Conservation (phyloP, 2,113 vertebrate genomes). For the Cervus canadensis region DNA sequence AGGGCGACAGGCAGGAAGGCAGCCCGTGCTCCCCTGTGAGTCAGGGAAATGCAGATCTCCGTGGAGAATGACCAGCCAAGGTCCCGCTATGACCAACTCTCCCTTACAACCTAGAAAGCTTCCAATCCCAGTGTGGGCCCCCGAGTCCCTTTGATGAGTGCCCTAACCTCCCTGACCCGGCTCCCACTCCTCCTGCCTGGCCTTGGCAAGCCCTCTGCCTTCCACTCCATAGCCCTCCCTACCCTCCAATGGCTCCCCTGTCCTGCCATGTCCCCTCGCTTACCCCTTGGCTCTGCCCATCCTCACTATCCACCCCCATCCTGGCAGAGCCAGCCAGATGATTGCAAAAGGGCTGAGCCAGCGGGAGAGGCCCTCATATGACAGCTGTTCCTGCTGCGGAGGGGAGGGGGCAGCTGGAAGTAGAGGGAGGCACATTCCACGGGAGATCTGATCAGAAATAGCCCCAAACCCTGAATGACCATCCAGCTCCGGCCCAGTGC, state of each 20-base stretch:
- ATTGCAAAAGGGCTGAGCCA: conserved; percentile 73
- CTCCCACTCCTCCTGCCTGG: neutral
- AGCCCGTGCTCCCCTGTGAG: conserved; percentile 26
- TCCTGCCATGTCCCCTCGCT: neutral
- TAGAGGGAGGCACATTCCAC: conserved; percentile 55
- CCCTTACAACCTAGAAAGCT: neutral
- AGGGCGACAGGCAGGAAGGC: neutral
- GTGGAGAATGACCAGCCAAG: neutral
- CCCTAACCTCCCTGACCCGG: neutral
- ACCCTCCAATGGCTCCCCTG: neutral
- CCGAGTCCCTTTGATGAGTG: neutral
- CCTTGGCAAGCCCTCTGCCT: neutral
- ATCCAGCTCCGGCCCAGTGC: neutral
- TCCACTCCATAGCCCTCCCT: neutral
- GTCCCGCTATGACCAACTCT: neutral
- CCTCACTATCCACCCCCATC: neutral
- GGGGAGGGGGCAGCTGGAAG: conserved; percentile 49
- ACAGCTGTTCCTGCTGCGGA: conserved; percentile 53
- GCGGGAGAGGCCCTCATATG: conserved; percentile 62
- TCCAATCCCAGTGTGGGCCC: neutral
- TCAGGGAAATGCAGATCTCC: conserved; percentile 40
- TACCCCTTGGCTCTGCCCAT: conserved; percentile 11
- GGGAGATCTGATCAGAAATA: conserved; percentile 40
- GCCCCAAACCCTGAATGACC: neutral
- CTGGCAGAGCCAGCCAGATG: conserved; percentile 38